Percentiles rank a stretch among this genome's conserved stretches.
phyloP scores from a whole-genome alignment of 2,888 invertebrate genomes.

The Eledone cirrhosa region DNA sequence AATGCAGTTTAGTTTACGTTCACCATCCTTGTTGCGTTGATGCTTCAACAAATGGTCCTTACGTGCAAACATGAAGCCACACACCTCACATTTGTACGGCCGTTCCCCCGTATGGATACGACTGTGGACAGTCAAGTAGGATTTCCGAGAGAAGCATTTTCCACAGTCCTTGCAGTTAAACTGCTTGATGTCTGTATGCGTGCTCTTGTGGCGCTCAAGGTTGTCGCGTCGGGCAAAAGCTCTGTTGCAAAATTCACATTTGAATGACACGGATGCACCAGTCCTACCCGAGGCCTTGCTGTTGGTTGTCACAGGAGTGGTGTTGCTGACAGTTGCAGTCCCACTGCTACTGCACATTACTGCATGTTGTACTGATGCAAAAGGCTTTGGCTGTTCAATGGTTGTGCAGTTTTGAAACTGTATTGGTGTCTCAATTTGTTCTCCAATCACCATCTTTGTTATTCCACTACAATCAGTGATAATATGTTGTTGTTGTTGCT shows the following conservation, averaged over 20 bases:
- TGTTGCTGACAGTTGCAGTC: no score
- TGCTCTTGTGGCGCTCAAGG: conserved; percentile 15
- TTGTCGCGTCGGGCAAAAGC: conserved; percentile 1
- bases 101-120: conserved; percentile 8
- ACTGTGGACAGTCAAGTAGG: not conserved
- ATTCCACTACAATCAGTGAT: no score
- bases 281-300: no score
- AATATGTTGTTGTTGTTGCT: not conserved
- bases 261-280: not conserved
- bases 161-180: not conserved
- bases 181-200: not conserved
- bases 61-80: not conserved
- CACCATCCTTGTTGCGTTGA: conserved; percentile 11
- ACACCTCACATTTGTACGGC: not conserved
- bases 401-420: no score
- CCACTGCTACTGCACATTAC: no score
- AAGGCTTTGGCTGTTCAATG: no score
- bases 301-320: no score
- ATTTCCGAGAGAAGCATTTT: not conserved
- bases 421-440: no score
- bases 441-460: no score
- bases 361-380: no score
- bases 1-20: conserved; percentile 15
- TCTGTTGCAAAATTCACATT: conserved; percentile 10
- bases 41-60: conserved; percentile 21